Conservation (phyloP, 2,797 vertebrate species). For the Falco columbarius region DNA sequence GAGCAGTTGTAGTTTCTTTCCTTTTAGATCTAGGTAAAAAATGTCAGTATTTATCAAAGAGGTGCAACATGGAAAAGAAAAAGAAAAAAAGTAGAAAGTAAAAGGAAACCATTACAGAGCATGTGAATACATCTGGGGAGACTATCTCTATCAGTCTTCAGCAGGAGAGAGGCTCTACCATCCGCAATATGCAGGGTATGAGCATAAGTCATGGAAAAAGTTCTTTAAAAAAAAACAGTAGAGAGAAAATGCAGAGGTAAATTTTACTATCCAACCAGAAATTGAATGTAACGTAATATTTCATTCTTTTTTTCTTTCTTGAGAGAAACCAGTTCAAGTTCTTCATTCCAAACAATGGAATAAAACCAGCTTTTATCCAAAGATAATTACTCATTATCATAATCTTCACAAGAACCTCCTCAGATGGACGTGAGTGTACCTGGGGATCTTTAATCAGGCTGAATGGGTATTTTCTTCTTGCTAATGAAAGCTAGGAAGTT, state of each 20-base stretch:
- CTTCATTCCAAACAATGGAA: constrained; percentile 45
- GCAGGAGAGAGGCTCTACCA: neutral
- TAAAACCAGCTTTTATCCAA: constrained; percentile 50
- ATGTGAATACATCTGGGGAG: neutral
- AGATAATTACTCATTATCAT: constrained; percentile 64
- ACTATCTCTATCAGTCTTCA: neutral
- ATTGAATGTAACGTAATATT: neutral
- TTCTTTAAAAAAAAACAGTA: neutral
- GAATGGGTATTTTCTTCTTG: constrained; percentile 62
- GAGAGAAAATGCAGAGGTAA: neutral
- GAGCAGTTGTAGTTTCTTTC: neutral
- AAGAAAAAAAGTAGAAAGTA: rapidly evolving
- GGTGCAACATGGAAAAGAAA: neutral
- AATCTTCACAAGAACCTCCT: constrained; percentile 65
- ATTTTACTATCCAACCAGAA: neutral
- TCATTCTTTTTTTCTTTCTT: constrained; percentile 14
- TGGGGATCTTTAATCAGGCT: constrained; percentile 62
- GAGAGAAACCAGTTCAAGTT: neutral
- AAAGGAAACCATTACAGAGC: neutral
- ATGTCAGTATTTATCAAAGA: constrained; percentile 13
- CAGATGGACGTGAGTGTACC: constrained; percentile 58
- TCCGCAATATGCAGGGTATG: neutral
- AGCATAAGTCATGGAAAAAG: neutral
- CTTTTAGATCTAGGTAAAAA: constrained; percentile 31
- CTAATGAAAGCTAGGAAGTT: constrained; percentile 68